A percentile compares a stretch with the other conserved stretches of the same genome.
Conservation (phyloP, 2,113 vertebrate genomes). For the Tupaia tana region DNA sequence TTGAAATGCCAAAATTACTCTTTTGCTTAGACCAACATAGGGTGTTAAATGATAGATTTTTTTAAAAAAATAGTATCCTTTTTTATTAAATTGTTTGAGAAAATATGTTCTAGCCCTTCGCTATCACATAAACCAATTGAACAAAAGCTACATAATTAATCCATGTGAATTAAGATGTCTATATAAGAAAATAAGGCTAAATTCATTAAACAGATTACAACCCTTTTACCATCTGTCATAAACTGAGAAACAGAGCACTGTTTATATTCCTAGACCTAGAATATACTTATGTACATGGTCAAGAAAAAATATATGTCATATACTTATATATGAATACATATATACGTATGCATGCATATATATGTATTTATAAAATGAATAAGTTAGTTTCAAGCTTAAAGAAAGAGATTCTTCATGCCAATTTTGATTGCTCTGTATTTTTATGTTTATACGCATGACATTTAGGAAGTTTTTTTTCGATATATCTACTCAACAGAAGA, state of each 20-base stretch:
- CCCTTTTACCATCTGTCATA: neutral
- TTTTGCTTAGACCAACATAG: neutral
- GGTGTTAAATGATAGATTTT: neutral
- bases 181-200: conserved; percentile 47
- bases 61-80: conserved; percentile 31
- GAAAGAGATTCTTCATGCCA: conserved; percentile 27
- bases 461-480: conserved; percentile 74
- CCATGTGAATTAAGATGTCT: conserved; percentile 20
- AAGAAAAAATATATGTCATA: neutral
- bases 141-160: neutral
- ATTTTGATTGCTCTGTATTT: conserved; percentile 68
- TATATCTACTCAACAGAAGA: conserved; percentile 71
- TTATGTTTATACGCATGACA: conserved; percentile 72
- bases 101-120: neutral
- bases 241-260: neutral
- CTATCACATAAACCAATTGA: neutral
- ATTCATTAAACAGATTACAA: neutral
- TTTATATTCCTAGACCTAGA: conserved; percentile 26
- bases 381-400: conserved; percentile 62
- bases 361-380: conserved; percentile 20
- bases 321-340: neutral
- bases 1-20: conserved; percentile 13
- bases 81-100: neutral
- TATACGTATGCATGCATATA: neutral
- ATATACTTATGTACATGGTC: neutral